Evolutionary conservation across 2,113 vertebrate species (phyloP), one percentile per base, ranked within the genome.

Genomic region (Ranitomeya variabilis): DNA sequence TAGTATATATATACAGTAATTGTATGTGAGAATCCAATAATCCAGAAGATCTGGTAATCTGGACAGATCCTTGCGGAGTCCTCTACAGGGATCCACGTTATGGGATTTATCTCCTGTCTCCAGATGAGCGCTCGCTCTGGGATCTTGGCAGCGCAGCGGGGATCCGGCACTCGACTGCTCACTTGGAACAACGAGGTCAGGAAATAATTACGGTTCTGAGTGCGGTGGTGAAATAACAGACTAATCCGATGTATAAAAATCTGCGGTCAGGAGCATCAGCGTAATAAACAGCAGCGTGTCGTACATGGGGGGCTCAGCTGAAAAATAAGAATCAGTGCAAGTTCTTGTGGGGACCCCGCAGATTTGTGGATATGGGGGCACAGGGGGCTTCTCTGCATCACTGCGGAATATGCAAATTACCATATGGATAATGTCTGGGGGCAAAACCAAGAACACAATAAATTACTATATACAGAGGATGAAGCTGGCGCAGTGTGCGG

Each of bases 151-250:
- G 84, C 37, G 45, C 59, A 15, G 31, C 10, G 37, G 37, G 85
- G 59, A 79, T 78, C 59, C 37, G 55, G 57, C 31, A 79, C 54
- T 79, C n/a, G 60, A 55, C 84, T 59, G 54, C 67, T 74, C 66
- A 51, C 85, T 86, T 64, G 73, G 74, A 86, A 52, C 31, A 31
- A 6, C 2, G 15, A 1, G 74, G 45, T 59, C 85, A 79, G 73
- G 85, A 79, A 86, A 66, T 51, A 15, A 86, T 86, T 79, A 78
- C 31, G 85, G 85, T 78, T 62, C 54, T 60, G 59, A 76, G 57
- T 66, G 85, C 21, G 85, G 73, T 52, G 71, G 23, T 52, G 64
- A 57, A 55, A 86, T 78, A 86, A 74, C 85, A 77, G 55, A 62
- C 19, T 86, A 86, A 86, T 73, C 59, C 19, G 37, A 78, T 54